Conservation (phyloP, 53 echinoderm and acorn worm genomes). For the Crossaster papposus region DNA sequence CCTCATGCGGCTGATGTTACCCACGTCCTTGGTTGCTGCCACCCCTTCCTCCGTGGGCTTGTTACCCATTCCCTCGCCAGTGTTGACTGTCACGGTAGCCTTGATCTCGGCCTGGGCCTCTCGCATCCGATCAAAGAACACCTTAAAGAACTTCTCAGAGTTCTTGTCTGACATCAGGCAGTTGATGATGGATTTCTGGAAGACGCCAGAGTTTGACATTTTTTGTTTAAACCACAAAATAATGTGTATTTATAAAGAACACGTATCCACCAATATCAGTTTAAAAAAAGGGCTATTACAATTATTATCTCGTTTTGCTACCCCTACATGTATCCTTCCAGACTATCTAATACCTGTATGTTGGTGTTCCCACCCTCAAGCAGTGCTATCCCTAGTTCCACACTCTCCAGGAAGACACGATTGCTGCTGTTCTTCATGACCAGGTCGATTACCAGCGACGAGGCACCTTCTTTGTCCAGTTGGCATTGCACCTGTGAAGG, state of each 20-base stretch:
- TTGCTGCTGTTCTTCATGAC: slow-evolving; percentile 85
- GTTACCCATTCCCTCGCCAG: slow-evolving; percentile 81
- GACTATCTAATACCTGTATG: slow-evolving; percentile 76
- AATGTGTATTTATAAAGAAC: no score
- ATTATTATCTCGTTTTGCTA: no score
- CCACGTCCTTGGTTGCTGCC: slow-evolving; percentile 55
- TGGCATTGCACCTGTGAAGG: slow-evolving; percentile 54
- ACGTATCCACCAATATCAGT: neutral
- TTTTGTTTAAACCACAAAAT: neutral
- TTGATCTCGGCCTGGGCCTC: slow-evolving; percentile 98
- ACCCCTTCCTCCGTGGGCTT: slow-evolving; percentile 62
- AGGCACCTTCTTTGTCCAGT: slow-evolving; percentile 77
- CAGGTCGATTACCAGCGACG: slow-evolving; percentile 86
- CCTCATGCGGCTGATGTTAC: slow-evolving; percentile 51
- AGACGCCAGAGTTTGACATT: neutral
- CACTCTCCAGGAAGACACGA: slow-evolving; percentile 93
- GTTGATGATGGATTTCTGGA: slow-evolving; percentile 88
- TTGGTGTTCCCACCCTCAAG: slow-evolving; percentile 92
- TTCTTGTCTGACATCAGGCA: slow-evolving; percentile 81
- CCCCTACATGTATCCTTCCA: neutral
- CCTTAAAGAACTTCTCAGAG: slow-evolving; percentile 90
- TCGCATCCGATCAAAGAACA: slow-evolving; percentile 91
- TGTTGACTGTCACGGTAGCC: slow-evolving; percentile 95
- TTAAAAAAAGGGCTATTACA: no score
- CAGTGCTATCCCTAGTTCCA: slow-evolving; percentile 94